Percentiles rank a stretch among this genome's conserved stretches.
These are phyloP conservation scores for Xestoiulus laeticollis DNA, from an alignment of 2,888 invertebrate genomes.

Conservation along the genomic window DNA sequence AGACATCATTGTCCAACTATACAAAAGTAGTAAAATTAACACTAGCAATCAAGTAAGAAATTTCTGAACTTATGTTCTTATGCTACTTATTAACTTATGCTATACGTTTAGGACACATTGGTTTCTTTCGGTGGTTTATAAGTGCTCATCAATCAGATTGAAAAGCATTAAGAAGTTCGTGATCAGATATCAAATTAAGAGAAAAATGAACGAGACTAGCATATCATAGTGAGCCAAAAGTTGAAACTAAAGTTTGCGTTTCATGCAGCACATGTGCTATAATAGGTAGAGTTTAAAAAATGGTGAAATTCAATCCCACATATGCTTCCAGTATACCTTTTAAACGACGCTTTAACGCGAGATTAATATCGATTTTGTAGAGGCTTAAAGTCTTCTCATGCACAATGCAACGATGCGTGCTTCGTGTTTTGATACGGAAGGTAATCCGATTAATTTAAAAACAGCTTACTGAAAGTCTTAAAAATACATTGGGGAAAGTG, in stretches of 20 bases:
- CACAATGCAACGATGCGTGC: conserved; percentile 7
- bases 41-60: neutral
- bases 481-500: neutral
- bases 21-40: neutral
- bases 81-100: no score
- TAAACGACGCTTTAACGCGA: neutral
- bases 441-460: conserved; percentile 32
- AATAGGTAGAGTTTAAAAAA: neutral
- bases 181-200: conserved; percentile 7
- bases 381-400: neutral
- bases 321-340: neutral
- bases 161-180: conserved; percentile 10
- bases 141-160: neutral
- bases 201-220: neutral
- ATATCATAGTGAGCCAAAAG: neutral
- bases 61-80: neutral
- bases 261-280: neutral
- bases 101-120: neutral
- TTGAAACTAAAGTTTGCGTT: neutral
- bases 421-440: neutral
- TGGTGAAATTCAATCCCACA: neutral
- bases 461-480: neutral
- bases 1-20: neutral
- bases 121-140: neutral
- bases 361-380: conserved; percentile 34